Conservation (phyloP, 2,888 invertebrate species). For the Drosophila quasianomalipes region DNA sequence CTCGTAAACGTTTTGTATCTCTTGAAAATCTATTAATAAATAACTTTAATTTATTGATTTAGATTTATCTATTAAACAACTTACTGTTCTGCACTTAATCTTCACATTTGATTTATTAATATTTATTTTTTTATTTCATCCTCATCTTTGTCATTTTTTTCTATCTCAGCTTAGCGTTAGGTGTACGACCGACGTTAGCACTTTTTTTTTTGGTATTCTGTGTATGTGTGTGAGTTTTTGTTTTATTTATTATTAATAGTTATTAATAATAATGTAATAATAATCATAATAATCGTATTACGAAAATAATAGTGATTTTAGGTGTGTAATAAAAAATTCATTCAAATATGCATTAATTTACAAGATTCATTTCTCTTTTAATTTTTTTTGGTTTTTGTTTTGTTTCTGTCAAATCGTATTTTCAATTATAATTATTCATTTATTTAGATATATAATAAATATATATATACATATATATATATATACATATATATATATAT, state of each 20-base stretch:
- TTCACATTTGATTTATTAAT: constrained; percentile 6
- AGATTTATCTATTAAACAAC: constrained; percentile 60
- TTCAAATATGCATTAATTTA: constrained; percentile 71
- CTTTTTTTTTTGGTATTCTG: constrained; percentile 40
- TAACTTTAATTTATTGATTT: constrained; percentile 59
- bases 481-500: not conserved
- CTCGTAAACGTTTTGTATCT: constrained; percentile 63
- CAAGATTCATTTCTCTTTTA: constrained; percentile 41
- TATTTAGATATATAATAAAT: constrained; percentile 22
- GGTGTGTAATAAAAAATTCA: constrained; percentile 65
- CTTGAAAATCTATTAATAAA: constrained; percentile 59
- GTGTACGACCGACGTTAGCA: constrained; percentile 62
- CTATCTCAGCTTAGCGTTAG: constrained; percentile 49
- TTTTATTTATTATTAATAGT: constrained; percentile 45
- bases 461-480: not conserved
- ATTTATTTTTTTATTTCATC: constrained; percentile 35
- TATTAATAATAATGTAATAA: constrained; percentile 54
- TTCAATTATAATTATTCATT: constrained; percentile 28
- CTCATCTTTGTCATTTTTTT: constrained; percentile 39
- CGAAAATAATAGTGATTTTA: constrained; percentile 74
- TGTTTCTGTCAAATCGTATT: constrained; percentile 41
- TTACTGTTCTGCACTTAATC: constrained; percentile 17
- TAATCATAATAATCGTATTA: constrained; percentile 68
- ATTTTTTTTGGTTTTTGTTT: not conserved
- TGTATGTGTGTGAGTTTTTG: constrained; percentile 14